These are phyloP conservation scores for Callaeas wilsoni DNA, from an alignment of 2,113 vertebrate species.

Conservation along the genomic window DNA sequence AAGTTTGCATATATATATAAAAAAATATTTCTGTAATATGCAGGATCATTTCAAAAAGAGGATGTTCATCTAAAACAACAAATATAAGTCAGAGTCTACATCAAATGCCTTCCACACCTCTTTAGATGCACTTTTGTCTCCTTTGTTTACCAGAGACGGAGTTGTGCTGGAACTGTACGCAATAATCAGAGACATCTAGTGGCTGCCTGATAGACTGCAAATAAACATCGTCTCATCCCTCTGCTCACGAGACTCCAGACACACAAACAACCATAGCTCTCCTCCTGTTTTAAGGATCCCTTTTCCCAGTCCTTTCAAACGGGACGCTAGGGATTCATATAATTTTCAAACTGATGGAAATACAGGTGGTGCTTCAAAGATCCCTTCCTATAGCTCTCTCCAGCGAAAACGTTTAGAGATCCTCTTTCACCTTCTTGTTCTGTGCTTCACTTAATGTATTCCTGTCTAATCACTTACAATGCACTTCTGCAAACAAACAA, in stretches of 20 bases:
- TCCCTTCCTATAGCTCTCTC: neutral
- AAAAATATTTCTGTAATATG: neutral
- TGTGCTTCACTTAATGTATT: neutral
- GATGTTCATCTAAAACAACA: neutral
- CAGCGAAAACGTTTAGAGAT: neutral
- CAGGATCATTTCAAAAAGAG: neutral
- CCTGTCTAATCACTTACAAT: neutral
- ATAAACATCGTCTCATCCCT: neutral
- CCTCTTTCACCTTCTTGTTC: neutral
- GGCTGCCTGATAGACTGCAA: slow-evolving; percentile 32
- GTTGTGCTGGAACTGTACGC: neutral
- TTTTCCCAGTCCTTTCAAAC: neutral
- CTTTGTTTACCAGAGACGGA: slow-evolving; percentile 17
- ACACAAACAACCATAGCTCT: neutral
- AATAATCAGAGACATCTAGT: slow-evolving; percentile 63
- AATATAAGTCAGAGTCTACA: neutral
- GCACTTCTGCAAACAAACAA: neutral
- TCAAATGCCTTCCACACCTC: neutral
- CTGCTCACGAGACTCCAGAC: neutral
- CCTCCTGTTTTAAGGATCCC: neutral
- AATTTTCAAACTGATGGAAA: neutral
- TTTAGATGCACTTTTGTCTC: neutral
- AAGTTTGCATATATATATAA: fast-evolving
- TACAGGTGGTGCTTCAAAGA: neutral
- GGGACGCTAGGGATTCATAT: neutral